phyloP scores from a whole-genome alignment of 92 coral and sea anemone genomes.

The Palythoa grandiflora region DNA sequence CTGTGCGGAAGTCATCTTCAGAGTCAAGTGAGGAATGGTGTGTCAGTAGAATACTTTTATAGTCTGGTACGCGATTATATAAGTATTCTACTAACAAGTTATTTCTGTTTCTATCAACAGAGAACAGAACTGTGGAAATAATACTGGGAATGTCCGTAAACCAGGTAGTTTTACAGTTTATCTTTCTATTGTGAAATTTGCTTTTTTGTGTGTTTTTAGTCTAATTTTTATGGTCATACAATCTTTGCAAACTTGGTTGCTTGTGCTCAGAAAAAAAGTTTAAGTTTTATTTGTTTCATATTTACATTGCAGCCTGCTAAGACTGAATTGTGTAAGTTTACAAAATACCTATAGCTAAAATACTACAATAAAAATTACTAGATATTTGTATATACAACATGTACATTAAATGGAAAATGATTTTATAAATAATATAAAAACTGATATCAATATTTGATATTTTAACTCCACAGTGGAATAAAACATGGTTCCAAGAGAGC shows the following conservation, averaged over 20 bases:
- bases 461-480: constrained; percentile 20
- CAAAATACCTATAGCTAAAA: background rate
- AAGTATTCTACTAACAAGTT: too few relatives aligned
- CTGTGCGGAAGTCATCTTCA: too few relatives aligned
- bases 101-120: background rate
- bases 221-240: background rate
- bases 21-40: too few relatives aligned
- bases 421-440: background rate
- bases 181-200: background rate
- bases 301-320: too few relatives aligned
- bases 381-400: background rate
- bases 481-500: constrained; percentile 6
- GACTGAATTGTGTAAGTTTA: background rate
- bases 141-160: constrained; percentile 19
- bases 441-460: background rate
- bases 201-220: background rate
- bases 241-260: background rate
- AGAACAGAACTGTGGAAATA: constrained; percentile 7
- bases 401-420: background rate
- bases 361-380: too few relatives aligned
- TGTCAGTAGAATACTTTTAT: too few relatives aligned
- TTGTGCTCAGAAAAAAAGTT: background rate
- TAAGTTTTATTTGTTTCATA: too few relatives aligned
- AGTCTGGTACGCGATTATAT: too few relatives aligned
- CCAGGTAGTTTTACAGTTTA: background rate